Evolutionary conservation across 2,888 invertebrate genomes (phyloP).

Genomic region (Ypsolopha sequella): DNA sequence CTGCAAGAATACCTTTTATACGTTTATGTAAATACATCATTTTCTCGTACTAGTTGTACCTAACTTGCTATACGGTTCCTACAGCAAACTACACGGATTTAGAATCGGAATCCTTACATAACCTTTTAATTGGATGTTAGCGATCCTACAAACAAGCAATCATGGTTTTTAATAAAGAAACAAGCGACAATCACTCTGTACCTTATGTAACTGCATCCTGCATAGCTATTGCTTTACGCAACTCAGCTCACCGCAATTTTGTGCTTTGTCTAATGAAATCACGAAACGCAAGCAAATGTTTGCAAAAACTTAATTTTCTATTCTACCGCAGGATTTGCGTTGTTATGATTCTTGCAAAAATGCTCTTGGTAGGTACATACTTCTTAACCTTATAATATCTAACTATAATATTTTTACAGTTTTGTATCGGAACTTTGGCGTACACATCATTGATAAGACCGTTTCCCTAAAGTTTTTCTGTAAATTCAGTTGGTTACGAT

Average conservation of each 20-base stretch:
- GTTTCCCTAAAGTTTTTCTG: too few species aligned
- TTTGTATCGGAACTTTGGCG: not conserved
- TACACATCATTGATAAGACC: conserved; percentile 4
- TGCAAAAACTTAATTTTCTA: conserved; percentile 4
- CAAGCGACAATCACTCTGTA: not conserved
- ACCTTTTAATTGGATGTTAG: too few species aligned
- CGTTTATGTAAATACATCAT: too few species aligned
- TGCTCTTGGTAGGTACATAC: not conserved
- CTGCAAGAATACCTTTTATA: too few species aligned
- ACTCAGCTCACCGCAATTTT: conserved; percentile 1
- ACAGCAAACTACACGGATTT: too few species aligned
- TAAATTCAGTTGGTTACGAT: too few species aligned
- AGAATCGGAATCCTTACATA: too few species aligned
- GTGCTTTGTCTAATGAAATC: conserved; percentile 5
- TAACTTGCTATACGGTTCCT: too few species aligned
- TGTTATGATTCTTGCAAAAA: not conserved
- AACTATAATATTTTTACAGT: not conserved
- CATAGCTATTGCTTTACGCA: conserved; percentile 1
- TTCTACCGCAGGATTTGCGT: conserved; percentile 1
- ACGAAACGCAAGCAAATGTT: conserved; percentile 3
- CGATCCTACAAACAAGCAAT: not conserved
- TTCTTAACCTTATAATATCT: not conserved
- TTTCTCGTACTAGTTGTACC: too few species aligned
- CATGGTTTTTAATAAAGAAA: not conserved
- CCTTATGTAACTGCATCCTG: conserved; percentile 2